Evolutionary conservation across 1,140 invertebrate genomes (phyloP), one percentile per base, ranked within the genome.

Genomic region (Mercenaria mercenaria): DNA sequence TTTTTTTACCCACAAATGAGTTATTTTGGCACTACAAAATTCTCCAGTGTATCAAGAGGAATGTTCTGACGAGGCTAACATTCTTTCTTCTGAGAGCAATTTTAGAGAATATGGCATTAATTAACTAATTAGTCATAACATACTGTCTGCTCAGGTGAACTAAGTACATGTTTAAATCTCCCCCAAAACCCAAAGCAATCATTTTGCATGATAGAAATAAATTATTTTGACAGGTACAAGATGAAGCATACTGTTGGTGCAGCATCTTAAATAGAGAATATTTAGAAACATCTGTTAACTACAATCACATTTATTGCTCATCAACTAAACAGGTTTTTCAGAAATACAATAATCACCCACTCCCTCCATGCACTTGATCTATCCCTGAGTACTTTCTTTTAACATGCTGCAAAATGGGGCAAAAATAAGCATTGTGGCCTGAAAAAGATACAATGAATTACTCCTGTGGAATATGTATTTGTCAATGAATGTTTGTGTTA

Each of bases 71-170:
- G 34, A 39, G 34, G 1, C 67, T 23, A 1, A 26, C 67, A 72
- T 72, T 72, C 67, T n/a, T 72, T 37, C 34, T 39, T n/a, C 59
- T 29, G 59, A n/a, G 59, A 64, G 26, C 59, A 29, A 64, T 2
- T 72, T 29, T 18, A 72, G 10, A 39, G n/a, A 39, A 41, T 34
- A 29, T 72, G 67, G 34, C 32, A 72, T 72, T 72, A 72, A 72
- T 72, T 72, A 72, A 72, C 67, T 29, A 72, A 72, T 72, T 72
- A 72, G 67, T 72, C 67, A 72, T 39, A 72, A 72, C 67, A 72
- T 72, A 72, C 34, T 29, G 34, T 72, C 67, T 72, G 67, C 67
- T 39, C 32, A 64, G 59, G 59, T 64, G n/a, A 64, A 64, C 23
- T 29, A 29, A 64, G 59, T 72, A 72, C 67, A 72, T 37, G 37